Base-by-base conservation (phyloP, 2,888 invertebrate genomes). In the Ferrisia virgata region DNA sequence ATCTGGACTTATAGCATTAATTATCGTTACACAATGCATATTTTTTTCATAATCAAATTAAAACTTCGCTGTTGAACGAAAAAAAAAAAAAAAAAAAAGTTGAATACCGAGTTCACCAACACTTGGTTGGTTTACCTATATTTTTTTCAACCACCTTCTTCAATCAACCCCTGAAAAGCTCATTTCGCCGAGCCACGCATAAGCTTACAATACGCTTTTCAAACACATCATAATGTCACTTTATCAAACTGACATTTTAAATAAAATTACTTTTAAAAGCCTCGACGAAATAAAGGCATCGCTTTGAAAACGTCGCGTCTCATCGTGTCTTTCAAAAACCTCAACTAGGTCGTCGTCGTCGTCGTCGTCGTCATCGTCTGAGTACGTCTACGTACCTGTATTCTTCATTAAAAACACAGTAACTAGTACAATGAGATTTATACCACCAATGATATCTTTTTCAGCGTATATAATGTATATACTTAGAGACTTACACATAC, bases 191-290 rank as follows among this genome's bases (percentile, higher is more conserved):
- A 64, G 53, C 22, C 31, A 15, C 28, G 64, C 25, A 39, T 58
- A 58, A n/a, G n/a, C 58, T 25, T 22, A 53, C 53, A 9, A 28
- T 28, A 64, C 64, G 64, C 28, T 64, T 64, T 64, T 28, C 64
- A 31, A 28, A 64, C 28, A 64, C 72, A 36, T 76, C 72, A 36
- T 36, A 76, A 76, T 76, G 72, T 76, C 72, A 76, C 72, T 69
- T 69, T 69, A 76, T 76, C 36, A 76, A 76, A 76, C 36, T 76
- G 72, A 76, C 72, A 76, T 76, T 76, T 76, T 36, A 36, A 76
- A 76, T 76, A 76, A 76, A 76, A 33, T 36, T 76, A 76, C 33
- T 76, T 76, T 76, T 36, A 76, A 76, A 76, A 76, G 72, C 72
- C 33, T 76, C 72, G 53, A 22, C 53, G 53, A 53, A 53, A 53